A percentile compares a stretch with the other conserved stretches of the same genome.
Conservation (phyloP, 1,140 invertebrate genomes). For the Onthophagus taurus region DNA sequence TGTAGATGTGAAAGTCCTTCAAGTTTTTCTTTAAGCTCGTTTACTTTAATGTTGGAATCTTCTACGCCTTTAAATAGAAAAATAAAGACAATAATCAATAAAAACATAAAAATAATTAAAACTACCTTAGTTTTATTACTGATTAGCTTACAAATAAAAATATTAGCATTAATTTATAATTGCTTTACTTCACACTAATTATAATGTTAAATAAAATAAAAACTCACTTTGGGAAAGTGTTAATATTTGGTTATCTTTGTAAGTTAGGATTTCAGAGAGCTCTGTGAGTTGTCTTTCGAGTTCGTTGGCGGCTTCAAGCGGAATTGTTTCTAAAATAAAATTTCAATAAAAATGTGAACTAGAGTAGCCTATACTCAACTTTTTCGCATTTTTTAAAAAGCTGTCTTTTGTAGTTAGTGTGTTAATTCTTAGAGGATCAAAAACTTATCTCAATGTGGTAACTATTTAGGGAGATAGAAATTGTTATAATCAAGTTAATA, state of each 20-base stretch:
- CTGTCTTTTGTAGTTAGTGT: too few relatives aligned
- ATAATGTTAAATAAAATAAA: background rate
- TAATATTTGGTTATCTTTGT: conserved; percentile 2
- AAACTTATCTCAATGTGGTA: too few relatives aligned
- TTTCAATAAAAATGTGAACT: too few relatives aligned
- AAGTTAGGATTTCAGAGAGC: conserved; percentile 5
- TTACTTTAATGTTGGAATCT: conserved; percentile 24
- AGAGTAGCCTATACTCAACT: too few relatives aligned
- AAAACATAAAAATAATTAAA: background rate
- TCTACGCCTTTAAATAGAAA: conserved; percentile 11
- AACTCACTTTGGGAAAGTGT: conserved; percentile 11
- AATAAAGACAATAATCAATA: background rate
- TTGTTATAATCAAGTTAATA: too few relatives aligned
- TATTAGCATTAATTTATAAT: background rate
- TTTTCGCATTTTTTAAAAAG: too few relatives aligned
- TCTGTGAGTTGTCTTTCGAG: conserved; percentile 11
- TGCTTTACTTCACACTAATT: background rate
- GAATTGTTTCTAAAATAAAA: conserved; percentile 3
- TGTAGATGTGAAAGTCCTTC: conserved; percentile 46
- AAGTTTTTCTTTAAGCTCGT: conserved; percentile 24
- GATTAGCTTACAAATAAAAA: conserved; percentile 7
- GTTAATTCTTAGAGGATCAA: too few relatives aligned
- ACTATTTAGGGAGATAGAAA: too few relatives aligned
- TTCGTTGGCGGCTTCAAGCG: conserved; percentile 8
- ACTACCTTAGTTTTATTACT: conserved; percentile 9